Conservation (phyloP, 1,140 invertebrate genomes). For the Drosophila trapezifrons region DNA sequence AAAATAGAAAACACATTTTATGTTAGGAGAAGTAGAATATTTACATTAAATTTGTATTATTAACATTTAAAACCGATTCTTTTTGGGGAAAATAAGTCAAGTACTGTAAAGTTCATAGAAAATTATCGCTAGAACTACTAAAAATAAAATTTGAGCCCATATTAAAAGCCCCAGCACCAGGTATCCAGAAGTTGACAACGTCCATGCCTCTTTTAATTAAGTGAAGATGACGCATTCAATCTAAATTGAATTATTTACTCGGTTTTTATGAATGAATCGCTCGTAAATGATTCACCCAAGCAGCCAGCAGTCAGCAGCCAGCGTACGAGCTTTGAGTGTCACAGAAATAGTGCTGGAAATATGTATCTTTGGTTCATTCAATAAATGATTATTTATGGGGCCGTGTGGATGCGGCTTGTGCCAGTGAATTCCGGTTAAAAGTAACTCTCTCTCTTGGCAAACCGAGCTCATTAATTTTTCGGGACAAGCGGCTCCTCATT, state of each 20-base stretch:
- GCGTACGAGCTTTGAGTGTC: constrained; percentile 14
- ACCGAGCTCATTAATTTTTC: constrained; percentile 52
- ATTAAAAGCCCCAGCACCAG: neutral
- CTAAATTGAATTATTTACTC: constrained; percentile 65
- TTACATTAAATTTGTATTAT: no score
- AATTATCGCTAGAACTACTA: neutral
- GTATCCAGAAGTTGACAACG: neutral
- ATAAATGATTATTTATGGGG: constrained; percentile 45
- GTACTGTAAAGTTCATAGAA: neutral
- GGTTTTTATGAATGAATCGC: constrained; percentile 57
- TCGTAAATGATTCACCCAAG: constrained; percentile 38
- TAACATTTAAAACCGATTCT: no score
- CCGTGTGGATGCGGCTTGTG: constrained; percentile 22
- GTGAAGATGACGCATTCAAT: constrained; percentile 44
- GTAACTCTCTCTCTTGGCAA: constrained; percentile 25
- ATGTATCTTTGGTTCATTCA: constrained; percentile 35
- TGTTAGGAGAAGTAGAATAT: no score
- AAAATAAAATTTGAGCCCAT: neutral
- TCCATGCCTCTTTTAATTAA: constrained; percentile 38
- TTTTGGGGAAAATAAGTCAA: fast-evolving
- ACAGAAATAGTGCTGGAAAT: constrained; percentile 12
- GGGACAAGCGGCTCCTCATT: neutral
- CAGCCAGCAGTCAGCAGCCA: neutral
- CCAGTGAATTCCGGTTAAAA: constrained; percentile 49
- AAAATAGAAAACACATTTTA: no score